Percentiles rank a stretch among this genome's conserved stretches.
These are phyloP conservation scores for Lithophane ornitopus DNA, from an alignment of 2,888 invertebrate species.

Conservation along the genomic window DNA sequence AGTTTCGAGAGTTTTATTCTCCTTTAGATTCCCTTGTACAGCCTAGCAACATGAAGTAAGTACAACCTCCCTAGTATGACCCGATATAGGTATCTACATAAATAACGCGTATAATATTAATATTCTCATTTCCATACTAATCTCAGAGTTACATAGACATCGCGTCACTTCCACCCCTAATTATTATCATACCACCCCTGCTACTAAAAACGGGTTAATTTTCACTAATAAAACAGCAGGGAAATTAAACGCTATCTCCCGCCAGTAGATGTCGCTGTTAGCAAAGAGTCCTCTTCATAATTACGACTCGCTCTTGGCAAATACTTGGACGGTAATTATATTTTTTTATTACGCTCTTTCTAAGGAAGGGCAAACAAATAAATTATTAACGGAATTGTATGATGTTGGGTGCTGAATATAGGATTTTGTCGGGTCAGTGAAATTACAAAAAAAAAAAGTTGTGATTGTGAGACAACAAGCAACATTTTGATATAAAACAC, in stretches of 20 bases:
- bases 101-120: constrained; percentile 23
- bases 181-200: constrained; percentile 81
- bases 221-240: constrained; percentile 83
- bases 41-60: not conserved
- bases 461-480: not conserved
- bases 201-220: constrained; percentile 85
- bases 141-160: constrained; percentile 38
- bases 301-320: constrained; percentile 77
- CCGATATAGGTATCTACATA: not conserved
- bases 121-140: constrained; percentile 37
- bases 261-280: constrained; percentile 64
- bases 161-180: constrained; percentile 74
- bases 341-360: constrained; percentile 76
- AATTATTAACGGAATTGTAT: constrained; percentile 53
- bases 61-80: not conserved
- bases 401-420: constrained; percentile 17
- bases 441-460: not conserved
- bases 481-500: not conserved
- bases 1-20: not conserved
- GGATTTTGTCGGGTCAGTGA: constrained; percentile 2
- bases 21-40: not conserved
- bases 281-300: constrained; percentile 76
- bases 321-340: constrained; percentile 81
- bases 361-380: constrained; percentile 60
- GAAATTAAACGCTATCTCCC: constrained; percentile 79